These are phyloP conservation scores for Sebastes umbrosus DNA, from an alignment of 2,797 vertebrate genomes.

Conservation along the genomic window DNA sequence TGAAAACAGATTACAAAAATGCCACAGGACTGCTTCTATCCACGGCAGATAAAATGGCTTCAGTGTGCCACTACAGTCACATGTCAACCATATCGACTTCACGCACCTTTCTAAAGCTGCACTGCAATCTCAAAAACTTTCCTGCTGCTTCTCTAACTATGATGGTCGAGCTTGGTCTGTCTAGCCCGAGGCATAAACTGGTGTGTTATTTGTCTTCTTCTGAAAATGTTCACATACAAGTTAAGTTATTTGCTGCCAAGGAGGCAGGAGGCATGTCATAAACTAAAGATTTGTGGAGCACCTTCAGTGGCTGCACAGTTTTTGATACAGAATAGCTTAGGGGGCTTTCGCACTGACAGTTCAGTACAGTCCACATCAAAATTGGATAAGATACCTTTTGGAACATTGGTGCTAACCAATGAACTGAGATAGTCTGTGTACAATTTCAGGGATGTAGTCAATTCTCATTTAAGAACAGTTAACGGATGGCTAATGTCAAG, in stretches of 20 bases:
- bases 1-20: slow-evolving; percentile 67
- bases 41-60: slow-evolving; percentile 50
- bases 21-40: slow-evolving; percentile 51
- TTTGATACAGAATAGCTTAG: slow-evolving; percentile 32
- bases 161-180: slow-evolving; percentile 49
- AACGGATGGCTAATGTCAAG: background rate
- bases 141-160: slow-evolving; percentile 42
- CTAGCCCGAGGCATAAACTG: slow-evolving; percentile 48
- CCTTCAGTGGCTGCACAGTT: slow-evolving; percentile 37
- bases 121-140: slow-evolving; percentile 49
- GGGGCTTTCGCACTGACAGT: slow-evolving; percentile 30
- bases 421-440: background rate
- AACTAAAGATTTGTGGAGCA: slow-evolving; percentile 52
- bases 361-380: slow-evolving; percentile 19
- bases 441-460: background rate
- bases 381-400: background rate
- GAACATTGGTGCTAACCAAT: background rate
- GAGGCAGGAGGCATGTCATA: slow-evolving; percentile 55
- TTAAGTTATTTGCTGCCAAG: slow-evolving; percentile 66
- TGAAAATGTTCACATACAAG: slow-evolving; percentile 60
- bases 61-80: slow-evolving; percentile 39
- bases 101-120: slow-evolving; percentile 39
- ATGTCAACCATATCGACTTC: slow-evolving; percentile 50
- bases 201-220: slow-evolving; percentile 64
- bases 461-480: background rate